These are phyloP conservation scores for Leptinotarsa defecta DNA, from an alignment of 1,140 invertebrate genomes.

Conservation along the genomic window DNA sequence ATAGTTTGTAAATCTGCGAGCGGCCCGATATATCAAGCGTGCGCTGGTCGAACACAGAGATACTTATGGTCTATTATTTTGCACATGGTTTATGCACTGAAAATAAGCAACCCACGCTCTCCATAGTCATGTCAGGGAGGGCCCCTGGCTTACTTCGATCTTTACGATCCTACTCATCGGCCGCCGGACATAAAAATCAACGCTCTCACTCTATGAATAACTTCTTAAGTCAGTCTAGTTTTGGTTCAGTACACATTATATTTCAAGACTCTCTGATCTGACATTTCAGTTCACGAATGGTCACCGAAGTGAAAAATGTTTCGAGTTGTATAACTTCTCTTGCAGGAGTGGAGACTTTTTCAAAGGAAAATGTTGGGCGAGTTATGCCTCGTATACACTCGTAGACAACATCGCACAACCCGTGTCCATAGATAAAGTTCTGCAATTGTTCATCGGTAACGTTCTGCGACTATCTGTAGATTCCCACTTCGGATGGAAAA, in stretches of 20 bases:
- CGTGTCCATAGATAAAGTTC: too few relatives aligned
- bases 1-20: conserved; percentile 23
- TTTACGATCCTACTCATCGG: conserved; percentile 7
- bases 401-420: too few relatives aligned
- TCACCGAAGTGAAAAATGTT: background rate
- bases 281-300: conserved; percentile 2
- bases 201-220: conserved; percentile 8
- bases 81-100: conserved; percentile 39
- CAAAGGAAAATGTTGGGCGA: too few relatives aligned
- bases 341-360: too few relatives aligned
- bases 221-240: conserved; percentile 1
- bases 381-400: too few relatives aligned
- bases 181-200: conserved; percentile 5
- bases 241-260: conserved; percentile 6
- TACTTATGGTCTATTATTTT: conserved; percentile 42
- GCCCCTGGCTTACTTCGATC: conserved; percentile 30
- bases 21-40: conserved; percentile 24
- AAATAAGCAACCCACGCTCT: conserved; percentile 36
- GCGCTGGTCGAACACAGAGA: conserved; percentile 21
- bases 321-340: too few relatives aligned
- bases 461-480: too few relatives aligned
- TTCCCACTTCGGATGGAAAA: too few relatives aligned
- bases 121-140: conserved; percentile 39
- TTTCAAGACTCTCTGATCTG: background rate
- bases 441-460: too few relatives aligned